A percentile compares a stretch with the other conserved stretches of the same genome.
These are phyloP conservation scores for Ailurus styani DNA, from an alignment of 2,113 vertebrate species.

Conservation along the genomic window DNA sequence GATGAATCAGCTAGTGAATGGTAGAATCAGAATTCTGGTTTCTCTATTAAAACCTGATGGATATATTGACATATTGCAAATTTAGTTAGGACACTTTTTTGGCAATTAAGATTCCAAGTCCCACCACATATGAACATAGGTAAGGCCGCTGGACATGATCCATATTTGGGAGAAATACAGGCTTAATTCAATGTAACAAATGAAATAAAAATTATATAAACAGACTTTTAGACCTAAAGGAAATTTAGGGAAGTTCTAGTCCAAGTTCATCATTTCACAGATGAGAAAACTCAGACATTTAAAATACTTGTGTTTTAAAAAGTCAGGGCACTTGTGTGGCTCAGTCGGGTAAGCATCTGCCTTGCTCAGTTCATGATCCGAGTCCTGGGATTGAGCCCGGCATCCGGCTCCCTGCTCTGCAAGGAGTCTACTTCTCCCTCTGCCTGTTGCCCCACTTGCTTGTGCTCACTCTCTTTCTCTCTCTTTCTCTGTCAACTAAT, in stretches of 20 bases:
- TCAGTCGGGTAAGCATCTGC: too few relatives aligned
- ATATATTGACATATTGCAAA: neutral
- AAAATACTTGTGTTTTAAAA: conserved; percentile 29
- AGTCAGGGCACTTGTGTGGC: neutral
- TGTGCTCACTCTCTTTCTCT: too few relatives aligned
- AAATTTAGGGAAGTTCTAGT: neutral
- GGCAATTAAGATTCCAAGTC: neutral
- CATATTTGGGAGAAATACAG: neutral
- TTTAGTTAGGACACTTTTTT: neutral
- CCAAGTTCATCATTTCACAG: neutral
- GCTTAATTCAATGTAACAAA: neutral
- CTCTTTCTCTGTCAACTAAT: too few relatives aligned
- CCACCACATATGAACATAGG: neutral
- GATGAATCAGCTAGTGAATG: neutral
- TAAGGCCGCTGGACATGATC: neutral
- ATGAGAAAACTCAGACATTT: neutral
- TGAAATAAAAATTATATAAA: neutral
- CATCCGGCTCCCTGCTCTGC: too few relatives aligned
- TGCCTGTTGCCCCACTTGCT: too few relatives aligned
- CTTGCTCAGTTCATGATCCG: too few relatives aligned
- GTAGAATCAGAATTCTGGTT: neutral
- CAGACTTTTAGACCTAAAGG: neutral
- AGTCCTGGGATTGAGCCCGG: too few relatives aligned
- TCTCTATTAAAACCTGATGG: neutral
- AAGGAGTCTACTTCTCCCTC: too few relatives aligned